Evolutionary conservation across 2,113 vertebrate species (phyloP).

Genomic region (Lampris megalopsis): DNA sequence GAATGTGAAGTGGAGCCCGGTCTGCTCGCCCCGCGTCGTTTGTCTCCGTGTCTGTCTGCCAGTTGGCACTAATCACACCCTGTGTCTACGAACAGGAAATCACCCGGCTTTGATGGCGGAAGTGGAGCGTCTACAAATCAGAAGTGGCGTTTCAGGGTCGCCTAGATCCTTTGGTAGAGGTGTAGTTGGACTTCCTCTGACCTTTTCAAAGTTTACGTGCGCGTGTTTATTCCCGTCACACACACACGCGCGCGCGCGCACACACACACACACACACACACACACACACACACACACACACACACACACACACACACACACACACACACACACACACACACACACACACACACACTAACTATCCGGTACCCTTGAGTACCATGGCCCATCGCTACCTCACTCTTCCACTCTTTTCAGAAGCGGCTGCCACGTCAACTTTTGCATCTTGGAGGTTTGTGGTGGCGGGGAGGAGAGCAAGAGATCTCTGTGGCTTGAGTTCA

Average conservation of each 20-base stretch:
- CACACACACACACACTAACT: not conserved
- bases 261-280: conserved; percentile 4
- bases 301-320: not conserved
- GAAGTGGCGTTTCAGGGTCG: conserved; percentile 40
- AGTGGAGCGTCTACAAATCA: conserved; percentile 38
- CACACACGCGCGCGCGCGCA: conserved; percentile 3
- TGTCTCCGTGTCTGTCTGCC: conserved; percentile 54
- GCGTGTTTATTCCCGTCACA: conserved; percentile 17
- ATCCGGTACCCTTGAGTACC: too few species aligned
- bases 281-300: conserved; percentile 9
- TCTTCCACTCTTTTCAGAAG: not conserved
- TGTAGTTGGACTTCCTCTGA: conserved; percentile 28
- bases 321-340: conserved; percentile 6
- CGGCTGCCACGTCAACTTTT: not conserved
- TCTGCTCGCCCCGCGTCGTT: conserved; percentile 41
- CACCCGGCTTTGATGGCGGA: conserved; percentile 46
- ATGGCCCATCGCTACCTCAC: not conserved
- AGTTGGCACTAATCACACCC: conserved; percentile 45
- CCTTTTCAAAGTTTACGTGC: conserved; percentile 64
- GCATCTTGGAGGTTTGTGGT: not conserved
- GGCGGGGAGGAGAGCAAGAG: not conserved
- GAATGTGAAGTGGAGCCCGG: conserved; percentile 49
- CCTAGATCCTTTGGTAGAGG: conserved; percentile 21
- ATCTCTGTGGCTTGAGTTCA: conserved; percentile 41
- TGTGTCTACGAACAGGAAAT: conserved; percentile 38